Base-by-base conservation (phyloP, 2,888 invertebrate genomes). In the Ormyrus rosae region DNA sequence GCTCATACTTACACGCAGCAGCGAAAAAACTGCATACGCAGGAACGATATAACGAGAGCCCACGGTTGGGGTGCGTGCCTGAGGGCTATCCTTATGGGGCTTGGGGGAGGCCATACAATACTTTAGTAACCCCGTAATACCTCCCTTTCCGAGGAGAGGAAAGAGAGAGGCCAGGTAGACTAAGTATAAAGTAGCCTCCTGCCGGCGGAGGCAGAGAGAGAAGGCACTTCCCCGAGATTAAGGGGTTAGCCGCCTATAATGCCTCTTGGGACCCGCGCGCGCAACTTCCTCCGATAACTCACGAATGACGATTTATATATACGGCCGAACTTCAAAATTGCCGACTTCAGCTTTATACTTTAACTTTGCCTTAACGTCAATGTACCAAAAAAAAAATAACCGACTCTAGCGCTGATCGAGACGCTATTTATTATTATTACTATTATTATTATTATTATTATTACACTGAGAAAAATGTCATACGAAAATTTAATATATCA, bases 71-170 rank as follows among this genome's bases (percentile, higher is more conserved):
- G 87, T 88, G 87, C 88, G 88, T 89, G 88, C 87, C 86, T 87
- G 87, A 89, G 89, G 87, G 88, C 87, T 87, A 87, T 87, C 89
- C 90, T 89, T 90, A 90, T 87, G 89, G 89, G 90, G 90, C 90
- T 90, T 90, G 87, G 87, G 88, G 87, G 90, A 90, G 89, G 90
- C 90, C 90, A 87, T 90, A 90, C 90, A 88, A 90, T 89, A 88
- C 89, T 88, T 90, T 89, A 87, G 89, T 90, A 90, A 88, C 89
- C 88, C 89, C 88, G 89, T 90, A 88, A 89, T 89, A 86, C 87
- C 88, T 85, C 86, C 87, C 87, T 84, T 86, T 84, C 48, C 13
- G 13, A 13, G 13, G 9, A 71, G 86, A 56, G n/a, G 55, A 34
- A 34, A 58, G 53, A 72, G 51, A 56, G 13, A 13, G 13, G 86